Conservation (phyloP, 2,113 vertebrate genomes). For the Tragulus kanchil region DNA sequence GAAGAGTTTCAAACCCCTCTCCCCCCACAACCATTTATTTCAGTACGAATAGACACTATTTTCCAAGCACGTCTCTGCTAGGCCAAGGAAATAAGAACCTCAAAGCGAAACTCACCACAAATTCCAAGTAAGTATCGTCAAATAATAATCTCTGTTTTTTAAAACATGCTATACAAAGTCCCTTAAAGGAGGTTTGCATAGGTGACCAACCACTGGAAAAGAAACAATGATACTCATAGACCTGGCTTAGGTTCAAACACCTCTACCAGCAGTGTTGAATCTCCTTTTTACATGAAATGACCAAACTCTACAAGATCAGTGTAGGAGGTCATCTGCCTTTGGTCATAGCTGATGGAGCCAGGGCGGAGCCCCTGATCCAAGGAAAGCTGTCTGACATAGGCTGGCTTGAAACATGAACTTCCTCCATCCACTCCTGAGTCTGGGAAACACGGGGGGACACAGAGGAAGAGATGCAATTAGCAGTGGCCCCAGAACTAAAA, state of each 20-base stretch:
- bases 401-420: background rate
- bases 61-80: background rate
- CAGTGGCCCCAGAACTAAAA: background rate
- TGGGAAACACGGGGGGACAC: background rate
- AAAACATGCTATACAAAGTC: slow-evolving; percentile 16
- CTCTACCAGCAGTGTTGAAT: too few species aligned
- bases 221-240: background rate
- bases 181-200: background rate
- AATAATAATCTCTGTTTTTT: background rate
- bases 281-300: background rate
- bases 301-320: background rate
- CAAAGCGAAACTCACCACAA: background rate
- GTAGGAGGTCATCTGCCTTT: background rate
- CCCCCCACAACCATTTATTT: slow-evolving; percentile 36
- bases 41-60: background rate
- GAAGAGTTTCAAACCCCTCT: slow-evolving; percentile 46
- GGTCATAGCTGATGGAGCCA: background rate
- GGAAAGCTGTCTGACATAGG: background rate
- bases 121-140: background rate
- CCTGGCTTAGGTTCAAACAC: background rate
- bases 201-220: background rate
- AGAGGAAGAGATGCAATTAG: background rate
- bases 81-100: background rate
- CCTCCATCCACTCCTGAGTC: background rate
- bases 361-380: background rate